Percentiles rank a stretch among this genome's conserved stretches.
Conservation (phyloP, 2,797 vertebrate species). For the Podargus strigoides region DNA sequence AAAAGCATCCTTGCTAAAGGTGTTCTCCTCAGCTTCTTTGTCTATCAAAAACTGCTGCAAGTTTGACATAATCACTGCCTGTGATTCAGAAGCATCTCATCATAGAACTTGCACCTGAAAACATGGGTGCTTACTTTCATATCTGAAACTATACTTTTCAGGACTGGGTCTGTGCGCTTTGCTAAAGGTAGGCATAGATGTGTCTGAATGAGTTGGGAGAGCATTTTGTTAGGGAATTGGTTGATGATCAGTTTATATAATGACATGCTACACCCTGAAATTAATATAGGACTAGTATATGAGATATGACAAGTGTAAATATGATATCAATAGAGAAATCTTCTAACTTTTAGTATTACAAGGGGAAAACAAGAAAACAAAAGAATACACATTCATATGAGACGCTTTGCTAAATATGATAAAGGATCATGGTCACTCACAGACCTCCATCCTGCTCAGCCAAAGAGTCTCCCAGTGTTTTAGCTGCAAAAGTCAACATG, state of each 20-base stretch:
- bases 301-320: not conserved
- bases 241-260: not conserved
- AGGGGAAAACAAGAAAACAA: not conserved
- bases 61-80: not conserved
- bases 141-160: not conserved
- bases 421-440: not conserved
- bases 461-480: not conserved
- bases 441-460: not conserved
- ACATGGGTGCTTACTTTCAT: accelerated
- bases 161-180: not conserved
- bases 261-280: not conserved
- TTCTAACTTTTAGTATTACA: not conserved
- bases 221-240: not conserved
- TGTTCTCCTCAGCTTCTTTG: not conserved
- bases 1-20: not conserved
- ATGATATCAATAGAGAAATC: not conserved
- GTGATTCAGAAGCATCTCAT: not conserved
- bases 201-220: not conserved
- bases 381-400: not conserved
- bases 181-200: not conserved
- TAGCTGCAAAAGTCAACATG: not conserved
- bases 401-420: not conserved
- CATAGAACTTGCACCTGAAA: not conserved
- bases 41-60: not conserved
- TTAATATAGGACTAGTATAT: not conserved